phyloP scores from a whole-genome alignment of 2,888 invertebrate species.

The Zhengitettix transpicula region DNA sequence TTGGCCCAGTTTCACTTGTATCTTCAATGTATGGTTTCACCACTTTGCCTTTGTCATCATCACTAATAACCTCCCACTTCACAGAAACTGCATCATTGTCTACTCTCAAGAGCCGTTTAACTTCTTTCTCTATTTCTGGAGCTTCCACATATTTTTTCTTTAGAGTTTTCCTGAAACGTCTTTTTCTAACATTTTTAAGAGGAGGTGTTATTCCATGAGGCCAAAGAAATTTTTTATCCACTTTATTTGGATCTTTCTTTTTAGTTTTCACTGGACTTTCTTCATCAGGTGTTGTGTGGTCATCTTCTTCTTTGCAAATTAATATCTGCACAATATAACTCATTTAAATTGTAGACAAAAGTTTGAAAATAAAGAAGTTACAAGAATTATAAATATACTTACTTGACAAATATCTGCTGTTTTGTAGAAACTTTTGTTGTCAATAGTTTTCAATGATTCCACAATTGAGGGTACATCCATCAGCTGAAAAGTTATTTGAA shows the following conservation, averaged over 20 bases:
- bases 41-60: conserved; percentile 43
- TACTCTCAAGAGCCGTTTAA: conserved; percentile 73
- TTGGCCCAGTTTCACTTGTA: conserved; percentile 20
- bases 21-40: conserved; percentile 17
- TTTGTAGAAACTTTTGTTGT: conserved; percentile 93
- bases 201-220: conserved; percentile 95
- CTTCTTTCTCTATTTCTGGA: conserved; percentile 96
- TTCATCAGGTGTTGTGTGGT: conserved; percentile 54
- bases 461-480: conserved; percentile 83
- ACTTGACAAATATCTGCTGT: conserved; percentile 91
- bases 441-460: conserved; percentile 90
- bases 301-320: conserved; percentile 76
- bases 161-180: conserved; percentile 83
- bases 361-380: neutral
- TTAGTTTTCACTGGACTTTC: conserved; percentile 63
- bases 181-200: conserved; percentile 81
- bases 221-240: conserved; percentile 84
- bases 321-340: conserved; percentile 34
- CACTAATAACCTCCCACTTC: conserved; percentile 76
- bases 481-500: conserved; percentile 30
- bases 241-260: conserved; percentile 68
- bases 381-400: conserved; percentile 9
- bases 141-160: conserved; percentile 95
- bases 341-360: neutral
- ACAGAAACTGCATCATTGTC: conserved; percentile 86